Base-by-base conservation (phyloP, 2,888 invertebrate species). In the Dusona sp. region DNA sequence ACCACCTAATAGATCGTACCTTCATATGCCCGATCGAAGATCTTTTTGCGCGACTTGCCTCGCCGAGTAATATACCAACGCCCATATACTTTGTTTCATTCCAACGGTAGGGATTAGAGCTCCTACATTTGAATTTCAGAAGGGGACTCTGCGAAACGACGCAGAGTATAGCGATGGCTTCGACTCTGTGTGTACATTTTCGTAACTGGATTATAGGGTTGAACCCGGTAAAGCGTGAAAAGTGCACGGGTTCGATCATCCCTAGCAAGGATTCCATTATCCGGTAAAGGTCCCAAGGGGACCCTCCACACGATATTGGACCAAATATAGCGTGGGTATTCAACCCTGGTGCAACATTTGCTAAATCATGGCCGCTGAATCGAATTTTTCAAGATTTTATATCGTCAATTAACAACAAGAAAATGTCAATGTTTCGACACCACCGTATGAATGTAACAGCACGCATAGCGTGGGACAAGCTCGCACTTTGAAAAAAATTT, bases 141-240 rank as follows among this genome's bases (percentile, higher is more conserved):
- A 42, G 79, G 33, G 48, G 22, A 19, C 13, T 33, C n/a, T 8
- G 57, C 29, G 42, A 54, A 67, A 45, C 29, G 42, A 72, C 29
- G 22, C 38, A 45, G n/a, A 74, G 33, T 42, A 65, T 48, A 57
- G 38, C n/a, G 42, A 57, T 79, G 68, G 42, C 57, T 57, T 57
- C 57, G 42, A n/a, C 51, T 54, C 13, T 45, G 72, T 75, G 57
- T 77, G 67, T 67, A 68, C 61, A 61, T 51, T 68, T 74, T 57
- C 45, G 68, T 81, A 79, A 86, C 84, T 81, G 84, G 81, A 84
- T 81, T 68, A 86, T 54, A 48, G 79, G 65, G 72, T 36, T 73
- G 68, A 83, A 42, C 68, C 51, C 45, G 25, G 22, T 33, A 72
- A 42, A 77, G 72, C 68, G 80, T 77, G 61, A 79, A 86, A 86